Percentiles rank a stretch among this genome's conserved stretches.
Evolutionary conservation across 2,888 invertebrate species (phyloP).

Genomic region (Ectobius pallidus): DNA sequence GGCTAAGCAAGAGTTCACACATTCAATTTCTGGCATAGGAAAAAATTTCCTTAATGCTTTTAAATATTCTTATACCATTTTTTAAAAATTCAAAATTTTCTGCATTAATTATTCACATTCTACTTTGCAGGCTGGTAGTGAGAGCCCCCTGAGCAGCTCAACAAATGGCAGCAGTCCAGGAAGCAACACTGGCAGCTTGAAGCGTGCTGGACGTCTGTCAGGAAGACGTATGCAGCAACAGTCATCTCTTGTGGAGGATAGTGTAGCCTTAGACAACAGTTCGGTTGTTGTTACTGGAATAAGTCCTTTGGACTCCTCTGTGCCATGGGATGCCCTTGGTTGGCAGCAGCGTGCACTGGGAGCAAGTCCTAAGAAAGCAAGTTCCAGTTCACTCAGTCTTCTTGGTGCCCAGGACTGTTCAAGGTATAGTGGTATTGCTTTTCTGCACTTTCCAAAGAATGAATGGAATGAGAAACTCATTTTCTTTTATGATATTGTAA

Average conservation of each 20-base stretch:
- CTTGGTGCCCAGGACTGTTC: slow-evolving; percentile 40
- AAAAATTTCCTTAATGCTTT: too few relatives aligned
- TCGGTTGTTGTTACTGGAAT: slow-evolving; percentile 16
- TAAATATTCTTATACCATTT: too few relatives aligned
- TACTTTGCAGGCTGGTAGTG: slow-evolving; percentile 30
- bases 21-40: too few relatives aligned
- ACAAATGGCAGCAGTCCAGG: slow-evolving; percentile 20
- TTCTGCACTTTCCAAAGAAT: too few relatives aligned
- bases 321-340: slow-evolving; percentile 23
- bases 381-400: slow-evolving; percentile 39
- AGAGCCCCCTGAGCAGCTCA: slow-evolving; percentile 18
- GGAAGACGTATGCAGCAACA: slow-evolving; percentile 27
- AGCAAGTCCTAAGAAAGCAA: slow-evolving; percentile 41
- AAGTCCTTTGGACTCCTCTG: slow-evolving; percentile 6
- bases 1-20: too few relatives aligned
- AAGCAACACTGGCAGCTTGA: slow-evolving; percentile 32
- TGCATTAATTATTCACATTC: too few relatives aligned
- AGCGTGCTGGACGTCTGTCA: slow-evolving; percentile 24
- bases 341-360: slow-evolving; percentile 10
- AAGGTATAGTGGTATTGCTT: too few relatives aligned
- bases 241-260: slow-evolving; percentile 21
- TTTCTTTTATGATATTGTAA: too few relatives aligned
- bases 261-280: slow-evolving; percentile 26
- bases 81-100: too few relatives aligned
- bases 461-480: too few relatives aligned